A percentile compares a stretch with the other conserved stretches of the same genome.
These are phyloP conservation scores for Porphyrio hochstetteri DNA, from an alignment of 2,113 vertebrate genomes.

Conservation along the genomic window DNA sequence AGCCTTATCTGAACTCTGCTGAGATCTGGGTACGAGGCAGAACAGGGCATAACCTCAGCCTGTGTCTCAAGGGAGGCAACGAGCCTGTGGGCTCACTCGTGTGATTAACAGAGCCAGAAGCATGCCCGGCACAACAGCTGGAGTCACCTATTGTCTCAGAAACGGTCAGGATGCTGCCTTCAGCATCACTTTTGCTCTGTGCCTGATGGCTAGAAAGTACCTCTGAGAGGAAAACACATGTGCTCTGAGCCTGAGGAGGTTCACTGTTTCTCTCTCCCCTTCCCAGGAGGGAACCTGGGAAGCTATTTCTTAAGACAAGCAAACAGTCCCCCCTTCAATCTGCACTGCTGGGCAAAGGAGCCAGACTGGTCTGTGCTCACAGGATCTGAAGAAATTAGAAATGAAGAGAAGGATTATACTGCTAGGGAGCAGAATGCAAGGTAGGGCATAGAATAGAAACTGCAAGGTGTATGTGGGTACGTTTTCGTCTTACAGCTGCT, in stretches of 20 bases:
- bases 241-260: neutral
- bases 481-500: neutral
- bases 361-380: neutral
- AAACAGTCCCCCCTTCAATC: neutral
- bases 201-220: neutral
- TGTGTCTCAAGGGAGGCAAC: neutral
- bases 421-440: neutral
- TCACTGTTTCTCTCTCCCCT: neutral
- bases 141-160: neutral
- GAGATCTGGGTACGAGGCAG: neutral
- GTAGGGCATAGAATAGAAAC: neutral
- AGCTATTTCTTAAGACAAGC: neutral
- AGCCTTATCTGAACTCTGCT: neutral
- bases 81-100: neutral
- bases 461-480: neutral
- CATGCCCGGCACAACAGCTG: neutral
- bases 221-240: neutral
- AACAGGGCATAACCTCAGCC: neutral
- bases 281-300: neutral
- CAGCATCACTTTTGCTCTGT: neutral
- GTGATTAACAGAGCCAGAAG: neutral
- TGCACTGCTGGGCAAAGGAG: neutral
- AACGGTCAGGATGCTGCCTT: neutral
- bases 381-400: neutral
- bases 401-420: neutral